phyloP scores from a whole-genome alignment of 1,140 invertebrate genomes.

The Aphis gossypii region DNA sequence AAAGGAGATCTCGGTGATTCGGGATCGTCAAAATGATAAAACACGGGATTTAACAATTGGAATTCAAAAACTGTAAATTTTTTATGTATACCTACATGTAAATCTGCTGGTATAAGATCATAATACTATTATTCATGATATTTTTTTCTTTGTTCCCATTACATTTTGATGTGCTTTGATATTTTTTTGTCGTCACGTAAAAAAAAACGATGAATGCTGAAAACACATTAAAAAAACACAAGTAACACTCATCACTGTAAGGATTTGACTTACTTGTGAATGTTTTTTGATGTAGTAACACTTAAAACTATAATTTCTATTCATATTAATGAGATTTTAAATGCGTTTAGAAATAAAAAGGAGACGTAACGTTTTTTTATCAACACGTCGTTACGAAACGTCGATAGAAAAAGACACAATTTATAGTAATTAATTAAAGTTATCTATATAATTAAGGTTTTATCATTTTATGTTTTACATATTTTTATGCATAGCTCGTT shows the following conservation, averaged over 20 bases:
- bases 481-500: neutral
- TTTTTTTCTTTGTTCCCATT: neutral
- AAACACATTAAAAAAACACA: constrained; percentile 19
- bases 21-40: neutral
- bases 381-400: neutral
- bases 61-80: neutral
- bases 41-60: neutral
- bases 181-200: neutral
- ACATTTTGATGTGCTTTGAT: neutral
- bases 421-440: neutral
- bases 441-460: constrained; percentile 9
- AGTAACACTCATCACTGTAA: neutral
- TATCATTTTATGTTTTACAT: neutral
- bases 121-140: constrained; percentile 7
- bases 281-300: neutral
- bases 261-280: neutral
- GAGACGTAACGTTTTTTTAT: neutral
- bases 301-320: neutral
- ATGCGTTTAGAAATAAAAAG: neutral
- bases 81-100: neutral
- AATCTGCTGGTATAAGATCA: neutral
- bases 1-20: neutral
- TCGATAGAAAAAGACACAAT: neutral
- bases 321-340: neutral
- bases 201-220: neutral